Evolutionary conservation across 2,113 vertebrate species (phyloP).

Genomic region (Gymnogyps californianus): DNA sequence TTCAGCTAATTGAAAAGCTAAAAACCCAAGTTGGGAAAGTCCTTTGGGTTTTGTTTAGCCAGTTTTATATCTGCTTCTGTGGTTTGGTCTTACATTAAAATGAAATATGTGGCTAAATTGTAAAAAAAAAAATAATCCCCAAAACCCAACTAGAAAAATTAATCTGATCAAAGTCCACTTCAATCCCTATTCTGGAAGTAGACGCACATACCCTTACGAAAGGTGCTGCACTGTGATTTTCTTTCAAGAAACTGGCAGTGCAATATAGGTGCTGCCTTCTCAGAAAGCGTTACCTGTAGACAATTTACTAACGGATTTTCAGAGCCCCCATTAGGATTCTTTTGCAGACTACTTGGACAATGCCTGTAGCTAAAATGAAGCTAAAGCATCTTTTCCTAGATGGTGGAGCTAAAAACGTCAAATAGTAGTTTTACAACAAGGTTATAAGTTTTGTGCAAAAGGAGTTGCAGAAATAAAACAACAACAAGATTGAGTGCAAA

Average conservation of each 20-base stretch:
- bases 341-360: neutral
- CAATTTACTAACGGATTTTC: slow-evolving; percentile 27
- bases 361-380: neutral
- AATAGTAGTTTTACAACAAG: slow-evolving; percentile 7
- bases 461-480: neutral
- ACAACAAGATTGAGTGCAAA: neutral
- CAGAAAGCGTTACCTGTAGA: neutral
- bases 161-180: neutral
- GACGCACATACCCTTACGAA: slow-evolving; percentile 4
- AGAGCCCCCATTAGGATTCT: neutral
- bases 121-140: neutral
- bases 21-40: neutral
- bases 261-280: neutral
- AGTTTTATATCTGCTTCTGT: neutral
- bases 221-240: neutral
- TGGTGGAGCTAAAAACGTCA: neutral
- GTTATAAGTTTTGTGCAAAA: neutral
- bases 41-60: neutral
- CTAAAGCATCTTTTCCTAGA: slow-evolving; percentile 5
- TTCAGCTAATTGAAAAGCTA: neutral
- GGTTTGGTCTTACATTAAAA: neutral
- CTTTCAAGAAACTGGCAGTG: neutral
- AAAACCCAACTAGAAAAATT: neutral
- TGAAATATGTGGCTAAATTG: neutral
- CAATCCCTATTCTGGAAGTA: neutral